phyloP scores from a whole-genome alignment of 2,113 vertebrate species.

The Nannospalax galili region DNA sequence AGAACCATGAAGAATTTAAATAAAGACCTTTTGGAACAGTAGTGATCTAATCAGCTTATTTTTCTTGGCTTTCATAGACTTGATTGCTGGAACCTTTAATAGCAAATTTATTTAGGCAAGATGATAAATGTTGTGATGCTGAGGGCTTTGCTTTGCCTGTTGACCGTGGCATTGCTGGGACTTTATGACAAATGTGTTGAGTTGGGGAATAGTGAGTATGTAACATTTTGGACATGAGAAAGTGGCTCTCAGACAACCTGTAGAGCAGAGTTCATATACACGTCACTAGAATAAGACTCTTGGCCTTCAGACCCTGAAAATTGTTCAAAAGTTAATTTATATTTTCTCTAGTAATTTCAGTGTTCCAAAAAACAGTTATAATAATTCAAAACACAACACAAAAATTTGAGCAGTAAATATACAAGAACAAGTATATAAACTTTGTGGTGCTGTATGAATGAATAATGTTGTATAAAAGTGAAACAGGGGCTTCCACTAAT shows the following conservation, averaged over 20 bases:
- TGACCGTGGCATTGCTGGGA: neutral
- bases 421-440: neutral
- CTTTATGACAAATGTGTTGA: too few relatives aligned
- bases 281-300: neutral
- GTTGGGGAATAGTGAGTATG: neutral
- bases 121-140: neutral
- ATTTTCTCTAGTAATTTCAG: neutral
- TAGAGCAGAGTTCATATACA: neutral
- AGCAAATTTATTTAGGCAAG: neutral
- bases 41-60: neutral
- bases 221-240: neutral
- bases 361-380: neutral
- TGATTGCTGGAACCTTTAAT: neutral
- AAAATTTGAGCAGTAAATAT: neutral
- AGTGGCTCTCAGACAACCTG: neutral
- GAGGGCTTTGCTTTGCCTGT: neutral
- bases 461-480: constrained; percentile 13
- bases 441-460: neutral
- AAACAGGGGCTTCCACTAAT: neutral
- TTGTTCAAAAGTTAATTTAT: neutral
- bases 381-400: neutral
- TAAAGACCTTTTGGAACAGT: neutral
- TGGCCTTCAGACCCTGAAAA: neutral
- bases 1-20: neutral
- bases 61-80: neutral